A percentile compares a stretch with the other conserved stretches of the same genome.
Evolutionary conservation across 2,797 vertebrate species (phyloP).

Genomic region (Ibycter americanus): DNA sequence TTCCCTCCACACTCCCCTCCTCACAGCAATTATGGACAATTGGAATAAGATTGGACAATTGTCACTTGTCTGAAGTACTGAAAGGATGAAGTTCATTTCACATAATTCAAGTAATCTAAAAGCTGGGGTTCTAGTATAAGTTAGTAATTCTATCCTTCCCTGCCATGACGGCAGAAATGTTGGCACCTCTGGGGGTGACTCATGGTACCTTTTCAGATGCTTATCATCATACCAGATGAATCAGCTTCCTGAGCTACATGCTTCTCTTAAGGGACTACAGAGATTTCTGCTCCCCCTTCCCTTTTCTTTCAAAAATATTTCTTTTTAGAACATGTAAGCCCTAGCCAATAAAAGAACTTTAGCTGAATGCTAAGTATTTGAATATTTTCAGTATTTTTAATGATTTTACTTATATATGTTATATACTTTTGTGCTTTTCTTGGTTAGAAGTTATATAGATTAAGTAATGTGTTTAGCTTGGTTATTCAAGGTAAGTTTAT

Average conservation of each 20-base stretch:
- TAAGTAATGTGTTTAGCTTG: background rate
- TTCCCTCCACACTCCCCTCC: background rate
- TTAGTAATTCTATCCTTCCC: background rate
- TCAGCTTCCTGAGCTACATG: background rate
- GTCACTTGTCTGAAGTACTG: background rate
- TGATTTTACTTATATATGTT: background rate
- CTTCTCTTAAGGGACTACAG: background rate
- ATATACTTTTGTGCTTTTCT: background rate
- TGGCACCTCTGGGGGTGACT: background rate
- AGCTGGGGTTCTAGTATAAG: background rate
- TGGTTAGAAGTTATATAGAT: background rate
- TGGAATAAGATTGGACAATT: background rate
- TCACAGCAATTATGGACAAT: background rate
- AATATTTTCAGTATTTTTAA: background rate
- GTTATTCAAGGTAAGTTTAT: background rate
- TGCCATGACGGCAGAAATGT: background rate
- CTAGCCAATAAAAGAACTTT: background rate
- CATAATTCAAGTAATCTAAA: background rate
- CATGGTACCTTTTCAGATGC: background rate
- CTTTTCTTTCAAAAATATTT: background rate
- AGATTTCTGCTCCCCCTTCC: background rate
- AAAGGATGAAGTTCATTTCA: background rate
- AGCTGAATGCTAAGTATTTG: background rate
- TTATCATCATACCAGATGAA: background rate
- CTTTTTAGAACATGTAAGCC: background rate